A percentile compares a stretch with the other conserved stretches of the same genome.
These are phyloP conservation scores for Cossypha caffra DNA, from an alignment of 2,797 vertebrate species.

Conservation along the genomic window DNA sequence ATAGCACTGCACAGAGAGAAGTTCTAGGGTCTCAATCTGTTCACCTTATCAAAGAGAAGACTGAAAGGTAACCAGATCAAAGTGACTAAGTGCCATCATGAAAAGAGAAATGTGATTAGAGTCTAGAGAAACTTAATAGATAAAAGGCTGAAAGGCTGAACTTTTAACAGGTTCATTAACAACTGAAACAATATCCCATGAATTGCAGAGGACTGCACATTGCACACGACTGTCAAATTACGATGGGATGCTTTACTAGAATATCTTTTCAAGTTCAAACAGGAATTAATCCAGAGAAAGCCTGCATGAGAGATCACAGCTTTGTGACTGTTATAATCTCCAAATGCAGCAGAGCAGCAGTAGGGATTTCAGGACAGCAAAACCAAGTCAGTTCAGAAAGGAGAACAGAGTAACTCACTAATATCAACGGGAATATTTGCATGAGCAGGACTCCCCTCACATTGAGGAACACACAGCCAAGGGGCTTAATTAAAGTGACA, in stretches of 20 bases:
- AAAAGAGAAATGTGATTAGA: background rate
- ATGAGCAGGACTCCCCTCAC: background rate
- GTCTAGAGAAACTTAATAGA: background rate
- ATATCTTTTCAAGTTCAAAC: slow-evolving; percentile 13
- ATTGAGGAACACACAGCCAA: background rate
- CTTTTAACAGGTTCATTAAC: slow-evolving; percentile 42
- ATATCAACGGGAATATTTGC: background rate
- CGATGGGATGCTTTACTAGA: background rate
- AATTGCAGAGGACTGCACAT: background rate
- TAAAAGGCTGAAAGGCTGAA: background rate
- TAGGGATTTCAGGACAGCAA: slow-evolving; percentile 10
- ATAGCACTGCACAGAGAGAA: background rate
- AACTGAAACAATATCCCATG: background rate
- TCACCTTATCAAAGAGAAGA: slow-evolving; percentile 1
- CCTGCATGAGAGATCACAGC: background rate
- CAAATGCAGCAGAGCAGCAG: background rate
- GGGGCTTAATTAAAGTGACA: background rate
- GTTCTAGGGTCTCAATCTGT: background rate
- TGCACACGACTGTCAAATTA: background rate
- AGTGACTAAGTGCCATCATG: background rate
- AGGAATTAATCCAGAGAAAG: slow-evolving; percentile 46
- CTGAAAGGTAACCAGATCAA: slow-evolving; percentile 6
- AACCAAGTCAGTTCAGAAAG: background rate
- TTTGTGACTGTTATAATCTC: slow-evolving; percentile 12
- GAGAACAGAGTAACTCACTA: background rate